Conservation (phyloP, 53 echinoderm and acorn worm species). For the Apostichopus leukothele region DNA sequence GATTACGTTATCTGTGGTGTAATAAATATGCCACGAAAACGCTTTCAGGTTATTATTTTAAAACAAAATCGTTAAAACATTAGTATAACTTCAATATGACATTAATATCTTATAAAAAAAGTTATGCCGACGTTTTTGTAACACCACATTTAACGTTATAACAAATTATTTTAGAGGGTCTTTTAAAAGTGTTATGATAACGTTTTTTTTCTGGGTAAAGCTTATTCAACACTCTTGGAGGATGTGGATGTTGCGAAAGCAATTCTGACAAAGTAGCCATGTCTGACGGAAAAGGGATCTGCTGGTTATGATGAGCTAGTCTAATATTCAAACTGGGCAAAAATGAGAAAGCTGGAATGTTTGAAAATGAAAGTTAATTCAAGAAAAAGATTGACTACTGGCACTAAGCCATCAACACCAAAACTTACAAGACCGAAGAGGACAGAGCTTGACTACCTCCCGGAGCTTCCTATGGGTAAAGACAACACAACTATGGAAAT, state of each 20-base stretch:
- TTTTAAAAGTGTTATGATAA: too few species aligned
- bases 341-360: constrained; percentile 8
- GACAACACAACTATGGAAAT: constrained; percentile 20
- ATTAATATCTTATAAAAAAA: too few species aligned
- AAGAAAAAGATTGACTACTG: not conserved
- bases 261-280: not conserved
- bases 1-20: too few species aligned
- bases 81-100: too few species aligned
- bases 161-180: too few species aligned
- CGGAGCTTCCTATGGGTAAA: constrained; percentile 7
- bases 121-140: too few species aligned
- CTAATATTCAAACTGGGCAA: constrained; percentile 27
- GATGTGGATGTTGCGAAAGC: not conserved
- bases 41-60: too few species aligned
- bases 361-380: constrained; percentile 10
- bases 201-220: too few species aligned
- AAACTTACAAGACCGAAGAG: not conserved
- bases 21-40: too few species aligned
- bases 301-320: not conserved
- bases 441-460: not conserved
- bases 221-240: not conserved
- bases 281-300: not conserved
- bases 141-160: too few species aligned
- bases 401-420: not conserved
- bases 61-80: too few species aligned